phyloP scores from a whole-genome alignment of 2,888 invertebrate species.

The Acheta domesticus region DNA sequence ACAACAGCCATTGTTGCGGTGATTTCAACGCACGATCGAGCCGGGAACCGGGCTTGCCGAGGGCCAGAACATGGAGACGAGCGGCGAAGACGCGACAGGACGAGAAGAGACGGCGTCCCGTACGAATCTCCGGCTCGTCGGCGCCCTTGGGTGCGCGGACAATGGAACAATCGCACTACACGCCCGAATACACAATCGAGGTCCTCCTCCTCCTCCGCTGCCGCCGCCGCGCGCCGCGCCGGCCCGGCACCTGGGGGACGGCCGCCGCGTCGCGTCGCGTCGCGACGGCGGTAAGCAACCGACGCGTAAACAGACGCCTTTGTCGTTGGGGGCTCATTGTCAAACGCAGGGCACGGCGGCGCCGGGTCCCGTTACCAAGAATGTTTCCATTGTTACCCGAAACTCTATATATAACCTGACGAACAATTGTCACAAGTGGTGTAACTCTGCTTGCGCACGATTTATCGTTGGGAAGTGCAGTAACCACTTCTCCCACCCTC shows the following conservation, averaged over 20 bases:
- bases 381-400: background rate
- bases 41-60: too few relatives aligned
- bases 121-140: background rate
- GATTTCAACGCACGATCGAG: too few relatives aligned
- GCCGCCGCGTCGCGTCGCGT: too few relatives aligned
- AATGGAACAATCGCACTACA: constrained; percentile 1
- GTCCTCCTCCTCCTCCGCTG: background rate
- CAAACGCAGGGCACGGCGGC: background rate
- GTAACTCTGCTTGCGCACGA: background rate
- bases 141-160: background rate
- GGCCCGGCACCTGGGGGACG: too few relatives aligned
- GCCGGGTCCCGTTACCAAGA: background rate
- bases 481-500: too few relatives aligned
- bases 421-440: background rate
- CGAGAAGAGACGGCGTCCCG: background rate
- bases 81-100: too few relatives aligned
- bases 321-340: background rate
- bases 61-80: too few relatives aligned
- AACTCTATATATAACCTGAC: background rate
- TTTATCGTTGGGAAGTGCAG: background rate
- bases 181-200: background rate
- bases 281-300: background rate
- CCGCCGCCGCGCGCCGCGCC: background rate
- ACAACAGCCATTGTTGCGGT: too few relatives aligned
- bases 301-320: background rate